Percentiles rank a stretch among this genome's conserved stretches.
These are phyloP conservation scores for Hippoglossus hippoglossus DNA, from an alignment of 2,797 vertebrate species.

Conservation along the genomic window DNA sequence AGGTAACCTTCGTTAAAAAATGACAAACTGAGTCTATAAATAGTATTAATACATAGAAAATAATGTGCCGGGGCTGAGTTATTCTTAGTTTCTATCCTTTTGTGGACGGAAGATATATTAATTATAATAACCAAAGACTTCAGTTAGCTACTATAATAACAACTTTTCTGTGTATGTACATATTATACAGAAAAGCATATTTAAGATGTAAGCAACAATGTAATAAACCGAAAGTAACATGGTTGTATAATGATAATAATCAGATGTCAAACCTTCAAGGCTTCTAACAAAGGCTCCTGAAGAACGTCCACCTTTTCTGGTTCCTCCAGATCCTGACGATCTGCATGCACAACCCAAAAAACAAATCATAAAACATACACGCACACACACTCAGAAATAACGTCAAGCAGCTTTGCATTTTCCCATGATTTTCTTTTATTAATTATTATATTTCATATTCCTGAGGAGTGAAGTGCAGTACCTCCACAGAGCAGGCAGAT, in stretches of 20 bases:
- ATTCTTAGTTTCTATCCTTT: no score
- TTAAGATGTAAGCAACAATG: no score
- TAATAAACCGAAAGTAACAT: background rate
- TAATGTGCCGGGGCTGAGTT: no score
- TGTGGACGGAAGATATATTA: no score
- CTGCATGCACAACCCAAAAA: conserved; percentile 70
- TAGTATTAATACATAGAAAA: no score
- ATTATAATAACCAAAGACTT: no score
- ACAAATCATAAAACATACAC: background rate
- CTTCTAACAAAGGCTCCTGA: conserved; percentile 95
- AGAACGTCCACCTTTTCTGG: conserved; percentile 93
- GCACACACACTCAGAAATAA: background rate
- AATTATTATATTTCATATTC: background rate
- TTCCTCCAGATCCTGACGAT: conserved; percentile 96
- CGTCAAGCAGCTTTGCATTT: background rate
- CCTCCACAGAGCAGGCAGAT: conserved; percentile 99
- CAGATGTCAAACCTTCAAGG: conserved; percentile 84
- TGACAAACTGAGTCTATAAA: no score
- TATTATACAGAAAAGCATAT: no score
- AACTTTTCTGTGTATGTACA: no score
- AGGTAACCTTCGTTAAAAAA: no score
- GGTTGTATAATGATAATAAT: background rate
- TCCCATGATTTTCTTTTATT: background rate
- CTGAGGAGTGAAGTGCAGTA: conserved; percentile 59
- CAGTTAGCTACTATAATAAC: no score